Evolutionary conservation across 2,797 vertebrate genomes (phyloP), one percentile per base, ranked within the genome.

Genomic region (Spatula clypeata): DNA sequence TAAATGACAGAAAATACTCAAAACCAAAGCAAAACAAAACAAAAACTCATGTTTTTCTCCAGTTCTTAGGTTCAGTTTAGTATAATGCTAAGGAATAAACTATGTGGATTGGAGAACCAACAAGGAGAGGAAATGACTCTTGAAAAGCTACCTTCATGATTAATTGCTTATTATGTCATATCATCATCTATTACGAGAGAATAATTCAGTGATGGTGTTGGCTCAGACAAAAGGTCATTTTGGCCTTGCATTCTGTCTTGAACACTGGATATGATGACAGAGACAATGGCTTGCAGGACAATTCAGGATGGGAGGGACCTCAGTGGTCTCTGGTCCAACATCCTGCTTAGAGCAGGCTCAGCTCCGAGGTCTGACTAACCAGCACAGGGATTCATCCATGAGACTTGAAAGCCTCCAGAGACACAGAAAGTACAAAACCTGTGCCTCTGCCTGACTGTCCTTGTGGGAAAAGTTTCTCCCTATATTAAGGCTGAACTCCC

Each of bases 401-500:
- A 60, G 31, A 21, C 17, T 26, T 27, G 11, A 38, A 92, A 64
- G 71, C 3, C 4, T 83, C 15, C 13, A 54, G 23, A 13, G 18
- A 44, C 0, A 3, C 74, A 66, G 13, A 26, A 13, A 31, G 13
- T 36, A 8, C 7, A 70, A 61, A 65, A 34, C 12, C 10, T 74
- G 3, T 49, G 13, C 40, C 40, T 79, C 45, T 74, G 8, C 47
- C 36, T 53, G 36, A 32, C 32, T 47, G 12, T 51, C 4, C 9
- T 45, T 6, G 60, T 27, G 1, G 7, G 7, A 71, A 13, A 86
- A 7, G 9, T 27, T 69, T 60, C 34, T 64, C 27, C 4, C 54
- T 32, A 7, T 23, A 12, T 3, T 0, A 1, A 49, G 5, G 8
- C 6, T 34, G 20, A 75, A 65, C 8, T 3, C 29, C 21, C 79